Evolutionary conservation across 1,140 invertebrate genomes (phyloP), one percentile per base, ranked within the genome.

Genomic region (Caenorhabditis brenneri): DNA sequence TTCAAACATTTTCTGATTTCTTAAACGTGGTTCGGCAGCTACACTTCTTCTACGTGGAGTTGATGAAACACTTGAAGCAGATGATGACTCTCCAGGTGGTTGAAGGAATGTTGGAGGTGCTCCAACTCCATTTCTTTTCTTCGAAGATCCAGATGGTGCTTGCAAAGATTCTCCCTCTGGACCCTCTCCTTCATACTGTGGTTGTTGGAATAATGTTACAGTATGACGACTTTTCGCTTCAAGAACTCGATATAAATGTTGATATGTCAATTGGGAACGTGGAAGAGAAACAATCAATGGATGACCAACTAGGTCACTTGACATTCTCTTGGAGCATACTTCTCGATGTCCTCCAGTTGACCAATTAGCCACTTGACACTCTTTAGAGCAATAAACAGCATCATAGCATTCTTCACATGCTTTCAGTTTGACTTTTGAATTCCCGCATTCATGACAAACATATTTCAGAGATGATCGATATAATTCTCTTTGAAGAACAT

Each of bases 261-360:
- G 87, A 86, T 91, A 93, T 7, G 92, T 93, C 16, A 91, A 89
- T 36, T 92, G 88, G n/a, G 91, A 92, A 53, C 91, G 86, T 24
- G 92, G 92, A 24, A 93, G 53, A 82, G 91, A 92, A 80, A 93
- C 86, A 48, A 93, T 91, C 87, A 93, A 93, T 6, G 93, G 93
- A 53, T 88, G 89, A 4, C 92, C 93, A 39, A 93, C 90, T 22
- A 88, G 88, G 60, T 92, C 92, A 22, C 55, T 39, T 15, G 79
- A 16, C n/a, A 22, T 31, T 16, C 84, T 24, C 46, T 55, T 85
- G 5, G 31, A 39, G 60, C 84, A 85, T 3, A 49, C 79, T 46
- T 85, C 80, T 10, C 79, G 80, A 60, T 85, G 84, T 9, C 80
- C 83, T 48, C 83, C 84, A 39, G 84, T 81, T 16, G 84, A 65